These are phyloP conservation scores for Drosophila lutescens DNA, from an alignment of 2,888 invertebrate genomes.

Conservation along the genomic window DNA sequence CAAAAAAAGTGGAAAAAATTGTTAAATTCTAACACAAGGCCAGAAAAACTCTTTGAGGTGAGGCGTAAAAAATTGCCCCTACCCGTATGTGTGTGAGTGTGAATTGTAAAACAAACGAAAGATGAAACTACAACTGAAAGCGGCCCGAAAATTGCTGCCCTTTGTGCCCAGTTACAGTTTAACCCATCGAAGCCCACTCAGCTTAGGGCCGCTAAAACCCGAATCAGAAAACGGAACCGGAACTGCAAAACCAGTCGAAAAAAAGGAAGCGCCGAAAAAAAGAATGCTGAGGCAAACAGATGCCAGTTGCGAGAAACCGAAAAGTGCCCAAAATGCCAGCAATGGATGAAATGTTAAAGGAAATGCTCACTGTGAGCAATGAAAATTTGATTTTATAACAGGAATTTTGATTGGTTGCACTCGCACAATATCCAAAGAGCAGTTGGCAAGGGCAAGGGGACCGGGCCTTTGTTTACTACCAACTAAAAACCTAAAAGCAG, in stretches of 20 bases:
- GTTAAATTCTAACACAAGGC: slow-evolving; percentile 49
- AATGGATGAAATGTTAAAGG: slow-evolving; percentile 55
- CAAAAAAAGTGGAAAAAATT: slow-evolving; percentile 20
- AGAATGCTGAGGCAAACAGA: slow-evolving; percentile 10
- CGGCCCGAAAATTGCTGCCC: slow-evolving; percentile 55
- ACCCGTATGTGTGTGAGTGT: slow-evolving; percentile 11
- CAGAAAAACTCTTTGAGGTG: slow-evolving; percentile 63
- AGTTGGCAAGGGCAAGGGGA: neutral
- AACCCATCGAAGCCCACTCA: slow-evolving; percentile 41
- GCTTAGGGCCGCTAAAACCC: slow-evolving; percentile 31
- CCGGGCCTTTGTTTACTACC: neutral
- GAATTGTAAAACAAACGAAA: slow-evolving; percentile 63
- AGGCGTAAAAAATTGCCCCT: slow-evolving; percentile 48
- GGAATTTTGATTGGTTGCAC: slow-evolving; percentile 78
- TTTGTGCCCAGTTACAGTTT: slow-evolving; percentile 62
- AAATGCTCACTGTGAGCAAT: slow-evolving; percentile 65
- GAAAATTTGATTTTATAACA: slow-evolving; percentile 78
- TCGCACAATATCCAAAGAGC: slow-evolving; percentile 49
- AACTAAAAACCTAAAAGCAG: neutral
- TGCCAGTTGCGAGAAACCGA: slow-evolving; percentile 19
- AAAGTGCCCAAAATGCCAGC: slow-evolving; percentile 47
- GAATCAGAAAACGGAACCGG: slow-evolving; percentile 41
- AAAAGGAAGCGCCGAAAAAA: neutral
- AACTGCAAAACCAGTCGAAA: slow-evolving; percentile 11
- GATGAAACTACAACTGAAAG: slow-evolving; percentile 63